Conservation (phyloP, 2,113 vertebrate genomes). For the Trichomycterus rosablanca region DNA sequence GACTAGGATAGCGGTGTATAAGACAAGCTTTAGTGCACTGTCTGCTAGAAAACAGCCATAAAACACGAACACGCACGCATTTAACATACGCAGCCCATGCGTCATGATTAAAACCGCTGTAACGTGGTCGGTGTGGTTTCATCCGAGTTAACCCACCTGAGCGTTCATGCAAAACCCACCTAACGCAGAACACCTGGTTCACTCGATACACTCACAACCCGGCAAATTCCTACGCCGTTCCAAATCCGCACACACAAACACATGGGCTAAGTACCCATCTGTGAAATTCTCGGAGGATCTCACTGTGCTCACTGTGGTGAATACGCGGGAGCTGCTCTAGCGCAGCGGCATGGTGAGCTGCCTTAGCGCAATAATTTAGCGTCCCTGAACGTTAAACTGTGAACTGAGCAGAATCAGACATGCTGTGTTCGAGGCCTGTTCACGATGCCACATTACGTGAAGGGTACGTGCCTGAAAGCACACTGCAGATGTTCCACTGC, state of each 20-base stretch:
- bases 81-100: too few species aligned
- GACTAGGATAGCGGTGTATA: too few species aligned
- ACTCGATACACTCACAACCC: neutral
- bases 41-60: too few species aligned
- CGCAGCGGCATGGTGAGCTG: too few species aligned
- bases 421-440: constrained; percentile 46
- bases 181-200: neutral
- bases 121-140: too few species aligned
- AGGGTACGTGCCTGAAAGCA: constrained; percentile 32
- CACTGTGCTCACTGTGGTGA: constrained; percentile 55
- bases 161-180: neutral
- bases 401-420: constrained; percentile 56
- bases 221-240: too few species aligned
- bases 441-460: constrained; percentile 51
- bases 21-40: too few species aligned
- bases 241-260: constrained; percentile 2
- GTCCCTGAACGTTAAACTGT: constrained; percentile 50
- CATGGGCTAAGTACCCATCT: constrained; percentile 57
- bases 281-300: constrained; percentile 63
- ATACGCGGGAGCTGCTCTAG: constrained; percentile 42
- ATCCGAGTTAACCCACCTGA: too few species aligned
- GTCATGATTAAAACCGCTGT: too few species aligned
- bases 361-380: constrained; percentile 36
- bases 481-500: constrained; percentile 45
- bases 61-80: too few species aligned